A percentile compares a stretch with the other conserved stretches of the same genome.
phyloP scores from a whole-genome alignment of 2,888 invertebrate genomes.

The Lydus trimaculatus region DNA sequence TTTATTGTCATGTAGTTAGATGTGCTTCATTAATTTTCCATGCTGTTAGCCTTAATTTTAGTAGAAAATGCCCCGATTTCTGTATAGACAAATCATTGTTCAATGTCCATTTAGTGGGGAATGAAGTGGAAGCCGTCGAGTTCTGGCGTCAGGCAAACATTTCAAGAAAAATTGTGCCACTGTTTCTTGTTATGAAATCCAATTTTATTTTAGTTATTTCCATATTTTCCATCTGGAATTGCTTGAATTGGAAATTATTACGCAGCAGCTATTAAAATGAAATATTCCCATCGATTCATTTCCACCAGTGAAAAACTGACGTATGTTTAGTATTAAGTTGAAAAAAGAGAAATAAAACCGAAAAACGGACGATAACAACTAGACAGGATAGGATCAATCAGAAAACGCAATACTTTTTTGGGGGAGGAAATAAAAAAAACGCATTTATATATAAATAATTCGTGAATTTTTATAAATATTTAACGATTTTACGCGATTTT shows the following conservation, averaged over 20 bases:
- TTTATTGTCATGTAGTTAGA: background rate
- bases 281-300: slow-evolving; percentile 50
- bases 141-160: background rate
- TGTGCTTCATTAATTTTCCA: background rate
- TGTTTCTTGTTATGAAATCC: slow-evolving; percentile 26
- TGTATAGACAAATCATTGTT: background rate
- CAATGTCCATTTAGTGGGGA: background rate
- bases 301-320: slow-evolving; percentile 38
- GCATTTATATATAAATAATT: slow-evolving; percentile 46
- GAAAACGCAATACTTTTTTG: slow-evolving; percentile 44
- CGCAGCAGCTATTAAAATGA: slow-evolving; percentile 47
- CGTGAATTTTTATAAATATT: slow-evolving; percentile 50
- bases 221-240: slow-evolving; percentile 40
- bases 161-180: background rate
- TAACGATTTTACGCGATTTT: slow-evolving; percentile 52
- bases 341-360: slow-evolving; percentile 35
- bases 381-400: slow-evolving; percentile 48
- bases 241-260: slow-evolving; percentile 43
- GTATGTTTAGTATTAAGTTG: background rate
- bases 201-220: slow-evolving; percentile 47
- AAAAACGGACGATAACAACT: background rate
- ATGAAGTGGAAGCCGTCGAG: background rate
- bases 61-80: background rate
- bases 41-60: background rate
- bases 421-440: slow-evolving; percentile 38